phyloP scores from a whole-genome alignment of 2,113 vertebrate species.

The Aegotheles bennettii region DNA sequence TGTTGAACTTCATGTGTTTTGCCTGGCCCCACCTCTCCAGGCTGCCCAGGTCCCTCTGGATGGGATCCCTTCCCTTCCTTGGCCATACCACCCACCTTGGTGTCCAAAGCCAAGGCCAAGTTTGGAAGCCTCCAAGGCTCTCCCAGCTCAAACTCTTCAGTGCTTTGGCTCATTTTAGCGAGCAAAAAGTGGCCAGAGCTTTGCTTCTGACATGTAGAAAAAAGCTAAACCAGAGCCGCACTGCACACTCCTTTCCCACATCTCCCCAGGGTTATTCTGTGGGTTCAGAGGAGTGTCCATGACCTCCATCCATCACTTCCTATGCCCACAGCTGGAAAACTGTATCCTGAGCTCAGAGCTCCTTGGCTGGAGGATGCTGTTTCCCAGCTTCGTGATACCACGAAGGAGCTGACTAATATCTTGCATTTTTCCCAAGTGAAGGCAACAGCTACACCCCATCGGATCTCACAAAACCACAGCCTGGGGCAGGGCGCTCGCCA shows the following conservation, averaged over 20 bases:
- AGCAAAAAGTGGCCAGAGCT: rapidly evolving
- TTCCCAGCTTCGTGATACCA: neutral
- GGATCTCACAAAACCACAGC: neutral
- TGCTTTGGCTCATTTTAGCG: rapidly evolving
- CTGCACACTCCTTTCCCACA: rapidly evolving
- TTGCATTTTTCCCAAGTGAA: neutral
- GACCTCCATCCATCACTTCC: neutral
- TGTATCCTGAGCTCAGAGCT: neutral
- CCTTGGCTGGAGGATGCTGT: neutral
- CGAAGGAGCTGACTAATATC: rapidly evolving
- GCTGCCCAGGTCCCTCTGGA: too few species aligned
- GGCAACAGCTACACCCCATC: neutral
- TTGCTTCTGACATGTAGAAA: rapidly evolving
- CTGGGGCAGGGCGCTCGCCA: neutral
- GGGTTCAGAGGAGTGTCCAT: neutral
- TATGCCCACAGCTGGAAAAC: neutral
- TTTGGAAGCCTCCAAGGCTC: neutral
- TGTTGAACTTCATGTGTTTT: too few species aligned
- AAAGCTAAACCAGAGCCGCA: neutral
- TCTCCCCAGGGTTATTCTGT: neutral
- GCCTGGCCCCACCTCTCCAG: too few species aligned
- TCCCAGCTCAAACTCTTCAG: neutral
- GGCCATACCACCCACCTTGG: too few species aligned
- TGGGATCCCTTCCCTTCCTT: too few species aligned
- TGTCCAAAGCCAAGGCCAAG: too few species aligned